These are phyloP conservation scores for Xanthorhoe spadicearia DNA, from an alignment of 2,888 invertebrate species.

Conservation along the genomic window DNA sequence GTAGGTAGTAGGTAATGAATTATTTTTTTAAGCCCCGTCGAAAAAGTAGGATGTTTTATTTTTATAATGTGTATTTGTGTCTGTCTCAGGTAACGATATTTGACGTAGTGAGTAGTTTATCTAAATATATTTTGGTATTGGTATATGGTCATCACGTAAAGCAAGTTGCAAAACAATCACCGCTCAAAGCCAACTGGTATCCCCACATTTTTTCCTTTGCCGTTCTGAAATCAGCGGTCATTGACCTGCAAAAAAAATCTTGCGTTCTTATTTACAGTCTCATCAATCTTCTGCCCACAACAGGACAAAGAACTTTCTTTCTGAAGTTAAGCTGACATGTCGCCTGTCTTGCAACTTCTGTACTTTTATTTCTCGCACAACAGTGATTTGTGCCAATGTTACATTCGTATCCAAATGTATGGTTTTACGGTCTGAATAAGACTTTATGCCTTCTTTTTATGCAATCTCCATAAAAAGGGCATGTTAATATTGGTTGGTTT, in stretches of 20 bases:
- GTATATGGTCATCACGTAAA: no score
- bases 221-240: no score
- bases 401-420: slow-evolving; percentile 2
- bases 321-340: slow-evolving; percentile 22
- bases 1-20: no score
- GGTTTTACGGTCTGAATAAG: background rate
- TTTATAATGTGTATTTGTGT: no score
- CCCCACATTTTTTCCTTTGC: no score
- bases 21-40: no score
- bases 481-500: background rate
- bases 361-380: slow-evolving; percentile 15
- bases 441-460: background rate
- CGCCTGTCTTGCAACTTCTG: slow-evolving; percentile 17
- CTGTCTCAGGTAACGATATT: no score
- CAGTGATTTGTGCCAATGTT: slow-evolving; percentile 1
- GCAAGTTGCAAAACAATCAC: no score
- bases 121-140: no score
- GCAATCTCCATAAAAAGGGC: background rate
- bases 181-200: no score
- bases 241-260: background rate
- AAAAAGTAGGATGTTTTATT: no score
- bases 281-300: slow-evolving; percentile 30
- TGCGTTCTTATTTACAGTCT: slow-evolving; percentile 5
- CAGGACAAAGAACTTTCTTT: slow-evolving; percentile 20
- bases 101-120: no score